A percentile compares a stretch with the other conserved stretches of the same genome.
Evolutionary conservation across 2,888 invertebrate species (phyloP).

Genomic region (Xestoiulus laeticollis): DNA sequence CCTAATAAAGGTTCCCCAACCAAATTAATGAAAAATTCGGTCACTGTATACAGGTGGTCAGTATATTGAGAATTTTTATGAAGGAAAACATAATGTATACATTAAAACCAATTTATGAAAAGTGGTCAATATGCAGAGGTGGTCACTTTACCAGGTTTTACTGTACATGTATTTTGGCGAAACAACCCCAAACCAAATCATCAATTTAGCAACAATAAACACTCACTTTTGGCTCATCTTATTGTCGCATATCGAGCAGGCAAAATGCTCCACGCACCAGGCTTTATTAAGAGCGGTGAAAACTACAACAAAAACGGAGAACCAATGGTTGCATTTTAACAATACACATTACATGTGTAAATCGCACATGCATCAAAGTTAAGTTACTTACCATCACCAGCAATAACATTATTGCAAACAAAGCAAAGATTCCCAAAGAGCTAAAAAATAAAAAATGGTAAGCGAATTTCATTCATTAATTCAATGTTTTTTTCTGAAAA

Average conservation of each 20-base stretch:
- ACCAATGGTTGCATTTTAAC: too few relatives aligned
- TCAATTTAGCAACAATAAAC: neutral
- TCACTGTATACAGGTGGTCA: too few relatives aligned
- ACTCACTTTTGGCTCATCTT: conserved; percentile 87
- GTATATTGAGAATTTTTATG: too few relatives aligned
- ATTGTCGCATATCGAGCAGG: conserved; percentile 95
- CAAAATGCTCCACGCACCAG: conserved; percentile 99
- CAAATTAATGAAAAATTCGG: too few relatives aligned
- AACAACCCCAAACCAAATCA: neutral
- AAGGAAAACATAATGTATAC: too few relatives aligned
- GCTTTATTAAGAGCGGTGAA: conserved; percentile 98
- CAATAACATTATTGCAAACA: conserved; percentile 97
- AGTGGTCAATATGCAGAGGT: too few relatives aligned
- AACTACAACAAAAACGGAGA: conserved; percentile 69
- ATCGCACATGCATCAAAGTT: too few relatives aligned
- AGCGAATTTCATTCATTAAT: neutral
- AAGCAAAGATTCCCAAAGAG: conserved; percentile 98
- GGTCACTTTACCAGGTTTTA: too few relatives aligned
- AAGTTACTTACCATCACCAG: conserved; percentile 85
- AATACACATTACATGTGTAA: too few relatives aligned
- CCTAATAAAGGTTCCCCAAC: too few relatives aligned
- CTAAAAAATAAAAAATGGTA: conserved; percentile 64
- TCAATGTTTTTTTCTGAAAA: neutral
- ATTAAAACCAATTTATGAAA: too few relatives aligned
- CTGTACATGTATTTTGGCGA: too few relatives aligned